Evolutionary conservation across 2,113 vertebrate genomes (phyloP).

Genomic region (Progne subis): DNA sequence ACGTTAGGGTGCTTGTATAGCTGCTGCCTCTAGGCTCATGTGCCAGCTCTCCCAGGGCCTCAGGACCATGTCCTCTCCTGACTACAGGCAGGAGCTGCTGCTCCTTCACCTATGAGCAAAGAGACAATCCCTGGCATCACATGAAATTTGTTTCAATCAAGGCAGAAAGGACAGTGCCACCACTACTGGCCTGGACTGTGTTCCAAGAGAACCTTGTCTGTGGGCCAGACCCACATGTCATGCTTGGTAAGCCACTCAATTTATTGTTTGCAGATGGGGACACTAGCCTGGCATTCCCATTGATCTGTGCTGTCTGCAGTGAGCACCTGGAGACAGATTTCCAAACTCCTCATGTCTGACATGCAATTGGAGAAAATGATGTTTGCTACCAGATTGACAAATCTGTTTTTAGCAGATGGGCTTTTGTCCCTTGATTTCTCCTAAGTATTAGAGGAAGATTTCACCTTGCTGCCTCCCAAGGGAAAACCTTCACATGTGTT

Average conservation of each 20-base stretch:
- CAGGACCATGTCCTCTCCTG: not conserved
- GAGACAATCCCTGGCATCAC: not conserved
- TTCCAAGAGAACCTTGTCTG: not conserved
- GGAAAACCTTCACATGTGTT: not conserved
- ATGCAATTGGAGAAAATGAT: not conserved
- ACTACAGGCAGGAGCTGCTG: not conserved
- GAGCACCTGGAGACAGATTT: not conserved
- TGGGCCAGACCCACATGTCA: not conserved
- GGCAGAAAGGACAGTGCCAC: not conserved
- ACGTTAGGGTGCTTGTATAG: not conserved
- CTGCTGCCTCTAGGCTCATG: accelerated
- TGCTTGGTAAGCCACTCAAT: not conserved
- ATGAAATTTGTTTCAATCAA: not conserved
- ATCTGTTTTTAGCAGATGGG: not conserved
- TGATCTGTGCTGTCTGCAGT: not conserved
- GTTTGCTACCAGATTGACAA: not conserved
- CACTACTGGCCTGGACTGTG: not conserved
- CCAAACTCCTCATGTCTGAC: not conserved
- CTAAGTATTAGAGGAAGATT: not conserved
- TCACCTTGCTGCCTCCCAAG: not conserved
- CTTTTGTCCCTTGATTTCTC: not conserved
- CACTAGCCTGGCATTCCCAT: not conserved
- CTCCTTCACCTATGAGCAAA: not conserved
- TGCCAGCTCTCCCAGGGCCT: not conserved
- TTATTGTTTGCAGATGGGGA: not conserved